phyloP scores from a whole-genome alignment of 1,140 invertebrate species.

The Drosophila sulfurigaster region DNA sequence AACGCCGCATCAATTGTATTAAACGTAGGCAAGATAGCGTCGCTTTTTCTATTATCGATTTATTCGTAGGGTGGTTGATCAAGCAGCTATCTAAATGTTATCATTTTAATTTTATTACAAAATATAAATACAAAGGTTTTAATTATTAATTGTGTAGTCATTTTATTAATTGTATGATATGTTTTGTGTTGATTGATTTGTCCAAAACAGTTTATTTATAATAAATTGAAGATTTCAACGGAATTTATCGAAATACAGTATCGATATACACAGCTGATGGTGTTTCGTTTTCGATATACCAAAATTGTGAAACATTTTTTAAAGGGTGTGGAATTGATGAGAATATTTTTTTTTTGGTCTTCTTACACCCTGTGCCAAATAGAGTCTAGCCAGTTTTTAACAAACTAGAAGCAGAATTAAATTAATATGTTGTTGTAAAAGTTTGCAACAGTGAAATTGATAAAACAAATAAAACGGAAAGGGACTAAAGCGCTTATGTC shows the following conservation, averaged over 20 bases:
- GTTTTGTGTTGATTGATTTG: too few relatives aligned
- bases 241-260: not conserved
- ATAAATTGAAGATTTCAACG: too few relatives aligned
- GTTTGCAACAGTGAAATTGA: slow-evolving; percentile 35
- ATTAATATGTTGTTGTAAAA: slow-evolving; percentile 48
- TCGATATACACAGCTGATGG: slow-evolving; percentile 1
- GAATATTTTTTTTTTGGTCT: slow-evolving; percentile 13
- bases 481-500: slow-evolving; percentile 33
- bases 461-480: slow-evolving; percentile 28
- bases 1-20: slow-evolving; percentile 28
- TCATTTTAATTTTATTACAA: not conserved
- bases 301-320: not conserved
- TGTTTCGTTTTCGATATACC: not conserved
- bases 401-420: slow-evolving; percentile 40
- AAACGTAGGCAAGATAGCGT: slow-evolving; percentile 28
- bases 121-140: not conserved
- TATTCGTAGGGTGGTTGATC: not conserved
- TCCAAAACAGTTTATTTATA: too few relatives aligned
- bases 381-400: slow-evolving; percentile 48
- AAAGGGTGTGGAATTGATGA: not conserved
- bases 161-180: too few relatives aligned
- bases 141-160: too few relatives aligned
- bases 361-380: slow-evolving; percentile 44
- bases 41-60: slow-evolving; percentile 9
- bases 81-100: not conserved